These are phyloP conservation scores for Melipona quadrifasciata DNA, from an alignment of 1,140 invertebrate species.

Conservation along the genomic window DNA sequence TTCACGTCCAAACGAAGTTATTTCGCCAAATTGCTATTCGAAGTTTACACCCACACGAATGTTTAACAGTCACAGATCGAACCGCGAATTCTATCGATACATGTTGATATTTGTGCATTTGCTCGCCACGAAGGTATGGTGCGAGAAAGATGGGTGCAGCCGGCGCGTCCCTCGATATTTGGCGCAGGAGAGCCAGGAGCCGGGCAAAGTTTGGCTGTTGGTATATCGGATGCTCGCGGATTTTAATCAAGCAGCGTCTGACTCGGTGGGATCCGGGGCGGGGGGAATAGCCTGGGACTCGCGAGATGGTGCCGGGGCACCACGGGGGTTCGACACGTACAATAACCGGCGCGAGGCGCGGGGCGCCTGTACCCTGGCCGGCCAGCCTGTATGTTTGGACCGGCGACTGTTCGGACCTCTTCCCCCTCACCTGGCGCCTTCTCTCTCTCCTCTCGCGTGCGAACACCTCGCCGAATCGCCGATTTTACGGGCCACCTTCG, in stretches of 20 bases:
- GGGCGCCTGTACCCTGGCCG: slow-evolving; percentile 34
- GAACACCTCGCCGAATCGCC: slow-evolving; percentile 74
- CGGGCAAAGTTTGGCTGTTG: slow-evolving; percentile 77
- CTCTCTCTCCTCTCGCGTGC: neutral
- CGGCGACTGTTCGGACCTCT: slow-evolving; percentile 6
- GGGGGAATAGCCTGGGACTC: slow-evolving; percentile 72
- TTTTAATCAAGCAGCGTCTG: slow-evolving; percentile 82
- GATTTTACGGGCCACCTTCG: slow-evolving; percentile 81
- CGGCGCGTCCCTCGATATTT: neutral
- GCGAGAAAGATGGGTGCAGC: neutral
- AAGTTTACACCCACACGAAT: too few species aligned
- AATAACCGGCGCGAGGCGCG: slow-evolving; percentile 64
- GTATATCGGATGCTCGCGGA: slow-evolving; percentile 79
- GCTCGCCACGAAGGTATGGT: neutral
- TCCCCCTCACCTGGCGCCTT: neutral
- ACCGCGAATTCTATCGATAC: neutral
- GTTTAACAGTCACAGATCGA: too few species aligned
- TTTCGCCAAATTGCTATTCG: too few species aligned
- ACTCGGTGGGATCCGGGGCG: too few species aligned
- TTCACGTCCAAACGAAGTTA: too few species aligned
- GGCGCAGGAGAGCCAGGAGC: neutral
- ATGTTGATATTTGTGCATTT: slow-evolving; percentile 19
- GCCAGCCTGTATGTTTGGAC: slow-evolving; percentile 49
- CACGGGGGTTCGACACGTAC: slow-evolving; percentile 81
- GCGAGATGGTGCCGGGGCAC: slow-evolving; percentile 80